Conservation (phyloP, 2,113 vertebrate genomes). For the Cranoglanis bouderius region DNA sequence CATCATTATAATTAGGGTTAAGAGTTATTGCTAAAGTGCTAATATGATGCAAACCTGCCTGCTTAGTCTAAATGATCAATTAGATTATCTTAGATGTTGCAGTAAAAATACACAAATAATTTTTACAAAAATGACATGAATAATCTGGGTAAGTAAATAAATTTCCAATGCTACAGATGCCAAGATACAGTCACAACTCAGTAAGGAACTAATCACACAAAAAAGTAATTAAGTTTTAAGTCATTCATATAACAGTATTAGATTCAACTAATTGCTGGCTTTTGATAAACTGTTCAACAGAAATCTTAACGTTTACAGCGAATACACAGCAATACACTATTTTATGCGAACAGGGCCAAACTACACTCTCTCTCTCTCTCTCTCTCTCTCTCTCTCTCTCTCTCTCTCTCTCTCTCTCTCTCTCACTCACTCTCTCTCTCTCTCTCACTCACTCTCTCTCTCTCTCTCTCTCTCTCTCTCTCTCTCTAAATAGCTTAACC, state of each 20-base stretch:
- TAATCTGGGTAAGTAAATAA: background rate
- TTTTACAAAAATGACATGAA: background rate
- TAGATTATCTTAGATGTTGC: background rate
- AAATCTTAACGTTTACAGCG: background rate
- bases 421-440: constrained; percentile 25
- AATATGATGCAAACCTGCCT: background rate
- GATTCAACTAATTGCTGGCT: background rate
- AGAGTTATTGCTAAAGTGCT: background rate
- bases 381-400: constrained; percentile 37
- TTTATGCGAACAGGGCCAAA: background rate
- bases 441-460: constrained; percentile 26
- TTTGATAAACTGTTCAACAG: background rate
- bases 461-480: constrained; percentile 43
- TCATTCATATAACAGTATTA: background rate
- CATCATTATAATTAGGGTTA: background rate
- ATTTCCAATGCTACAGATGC: background rate
- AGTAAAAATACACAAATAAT: background rate
- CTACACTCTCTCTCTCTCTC: constrained; percentile 31
- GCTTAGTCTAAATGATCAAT: background rate
- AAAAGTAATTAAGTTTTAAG: background rate
- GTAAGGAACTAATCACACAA: background rate
- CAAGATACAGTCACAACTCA: background rate
- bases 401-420: constrained; percentile 43
- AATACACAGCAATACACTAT: background rate
- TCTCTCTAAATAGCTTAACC: constrained; percentile 27